These are phyloP conservation scores for Laspeyria flexula DNA, from an alignment of 2,888 invertebrate genomes.

Conservation along the genomic window DNA sequence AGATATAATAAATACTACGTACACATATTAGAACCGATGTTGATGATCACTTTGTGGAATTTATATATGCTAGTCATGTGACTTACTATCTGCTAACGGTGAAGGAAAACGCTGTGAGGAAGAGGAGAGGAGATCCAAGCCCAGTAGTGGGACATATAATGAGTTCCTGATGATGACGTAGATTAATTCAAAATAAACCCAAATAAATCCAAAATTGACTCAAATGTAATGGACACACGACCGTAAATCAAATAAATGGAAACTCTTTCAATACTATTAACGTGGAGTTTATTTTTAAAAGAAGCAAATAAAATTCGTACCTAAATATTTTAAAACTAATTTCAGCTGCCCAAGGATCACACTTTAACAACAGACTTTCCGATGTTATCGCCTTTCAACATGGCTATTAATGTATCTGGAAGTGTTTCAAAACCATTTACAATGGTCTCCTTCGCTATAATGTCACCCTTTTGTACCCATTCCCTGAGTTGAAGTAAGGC, in stretches of 20 bases:
- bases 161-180: too few relatives aligned
- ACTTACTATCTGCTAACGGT: too few relatives aligned
- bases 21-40: too few relatives aligned
- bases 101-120: too few relatives aligned
- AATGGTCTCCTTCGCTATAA: constrained; percentile 57
- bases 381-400: constrained; percentile 49
- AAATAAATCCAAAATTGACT: constrained; percentile 10
- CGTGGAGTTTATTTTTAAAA: constrained; percentile 9
- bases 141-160: too few relatives aligned
- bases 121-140: too few relatives aligned
- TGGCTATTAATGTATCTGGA: constrained; percentile 50
- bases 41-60: too few relatives aligned
- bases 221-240: constrained; percentile 19
- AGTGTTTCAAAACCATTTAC: constrained; percentile 57
- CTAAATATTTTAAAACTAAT: constrained; percentile 23
- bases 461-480: constrained; percentile 52
- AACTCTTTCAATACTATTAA: constrained; percentile 20
- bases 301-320: neutral
- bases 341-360: constrained; percentile 33
- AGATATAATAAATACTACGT: too few relatives aligned
- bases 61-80: too few relatives aligned
- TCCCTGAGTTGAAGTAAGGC: constrained; percentile 49
- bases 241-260: constrained; percentile 20
- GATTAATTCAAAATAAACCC: constrained; percentile 6
- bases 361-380: constrained; percentile 58